phyloP scores from a whole-genome alignment of 2,888 invertebrate genomes.

The Phymatocera aterrima region DNA sequence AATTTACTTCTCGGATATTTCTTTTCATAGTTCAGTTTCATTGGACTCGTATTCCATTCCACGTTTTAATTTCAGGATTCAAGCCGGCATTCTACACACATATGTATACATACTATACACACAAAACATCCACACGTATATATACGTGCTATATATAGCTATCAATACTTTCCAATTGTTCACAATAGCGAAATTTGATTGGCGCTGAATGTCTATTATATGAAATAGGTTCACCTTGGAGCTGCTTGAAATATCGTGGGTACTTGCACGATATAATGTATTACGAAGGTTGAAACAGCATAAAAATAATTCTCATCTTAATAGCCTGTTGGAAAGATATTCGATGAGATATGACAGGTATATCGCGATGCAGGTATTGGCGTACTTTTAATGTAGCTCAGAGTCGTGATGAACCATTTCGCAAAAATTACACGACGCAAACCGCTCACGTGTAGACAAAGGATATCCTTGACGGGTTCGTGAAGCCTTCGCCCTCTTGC shows the following conservation, averaged over 20 bases:
- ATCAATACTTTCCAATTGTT: constrained; percentile 21
- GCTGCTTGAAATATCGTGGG: constrained; percentile 31
- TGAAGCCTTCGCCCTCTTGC: constrained; percentile 42
- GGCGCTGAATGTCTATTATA: background rate
- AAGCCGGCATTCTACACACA: background rate
- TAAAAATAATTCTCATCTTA: constrained; percentile 39
- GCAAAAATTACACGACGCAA: constrained; percentile 30
- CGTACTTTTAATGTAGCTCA: constrained; percentile 41
- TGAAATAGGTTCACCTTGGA: background rate
- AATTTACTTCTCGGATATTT: constrained; percentile 26
- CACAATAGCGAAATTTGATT: background rate
- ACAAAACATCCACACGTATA: background rate
- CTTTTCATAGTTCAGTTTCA: background rate
- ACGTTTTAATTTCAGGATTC: constrained; percentile 32
- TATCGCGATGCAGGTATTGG: constrained; percentile 37
- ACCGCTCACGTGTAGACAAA: constrained; percentile 30
- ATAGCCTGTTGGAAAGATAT: constrained; percentile 32
- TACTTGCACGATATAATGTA: constrained; percentile 15
- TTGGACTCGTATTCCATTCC: constrained; percentile 8
- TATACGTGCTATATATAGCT: background rate
- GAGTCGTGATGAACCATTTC: constrained; percentile 38
- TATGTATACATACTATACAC: background rate
- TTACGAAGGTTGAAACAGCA: constrained; percentile 23
- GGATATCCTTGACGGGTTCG: constrained; percentile 43
- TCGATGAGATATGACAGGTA: constrained; percentile 38